phyloP scores from a whole-genome alignment of 2,113 vertebrate genomes.

The Guaruba guarouba region DNA sequence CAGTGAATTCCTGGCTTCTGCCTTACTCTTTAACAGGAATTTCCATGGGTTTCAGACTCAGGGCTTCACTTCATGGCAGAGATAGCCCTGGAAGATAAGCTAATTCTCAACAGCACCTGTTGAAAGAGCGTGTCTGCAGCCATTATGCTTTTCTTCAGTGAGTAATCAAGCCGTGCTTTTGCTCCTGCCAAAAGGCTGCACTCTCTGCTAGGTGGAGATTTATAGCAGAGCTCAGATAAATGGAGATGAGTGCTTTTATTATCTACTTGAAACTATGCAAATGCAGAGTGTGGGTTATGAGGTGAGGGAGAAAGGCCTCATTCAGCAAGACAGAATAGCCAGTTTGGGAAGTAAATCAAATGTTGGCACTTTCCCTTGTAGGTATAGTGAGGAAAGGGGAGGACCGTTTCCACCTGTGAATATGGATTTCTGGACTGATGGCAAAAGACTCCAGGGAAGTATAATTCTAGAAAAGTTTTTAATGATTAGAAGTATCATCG shows the following conservation, averaged over 20 bases:
- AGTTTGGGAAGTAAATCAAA: neutral
- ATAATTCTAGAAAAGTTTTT: neutral
- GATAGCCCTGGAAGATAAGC: neutral
- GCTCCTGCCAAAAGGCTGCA: neutral
- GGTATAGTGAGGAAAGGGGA: neutral
- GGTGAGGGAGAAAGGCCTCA: neutral
- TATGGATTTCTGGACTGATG: neutral
- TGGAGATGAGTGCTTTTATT: slow-evolving; percentile 10
- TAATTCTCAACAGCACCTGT: neutral
- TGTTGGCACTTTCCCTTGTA: neutral
- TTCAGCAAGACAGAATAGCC: neutral
- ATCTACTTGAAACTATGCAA: neutral
- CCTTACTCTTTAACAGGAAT: neutral
- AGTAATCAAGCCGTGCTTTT: neutral
- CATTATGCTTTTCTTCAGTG: neutral
- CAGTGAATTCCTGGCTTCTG: neutral
- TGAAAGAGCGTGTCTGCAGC: neutral
- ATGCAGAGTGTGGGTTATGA: neutral
- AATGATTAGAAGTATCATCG: neutral
- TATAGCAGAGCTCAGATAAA: neutral
- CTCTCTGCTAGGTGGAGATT: neutral
- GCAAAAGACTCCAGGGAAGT: neutral
- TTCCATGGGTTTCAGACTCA: neutral
- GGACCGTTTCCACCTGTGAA: neutral
- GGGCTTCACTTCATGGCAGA: neutral